phyloP scores from a whole-genome alignment of 2,113 vertebrate genomes.

The Trematocara marginatum region DNA sequence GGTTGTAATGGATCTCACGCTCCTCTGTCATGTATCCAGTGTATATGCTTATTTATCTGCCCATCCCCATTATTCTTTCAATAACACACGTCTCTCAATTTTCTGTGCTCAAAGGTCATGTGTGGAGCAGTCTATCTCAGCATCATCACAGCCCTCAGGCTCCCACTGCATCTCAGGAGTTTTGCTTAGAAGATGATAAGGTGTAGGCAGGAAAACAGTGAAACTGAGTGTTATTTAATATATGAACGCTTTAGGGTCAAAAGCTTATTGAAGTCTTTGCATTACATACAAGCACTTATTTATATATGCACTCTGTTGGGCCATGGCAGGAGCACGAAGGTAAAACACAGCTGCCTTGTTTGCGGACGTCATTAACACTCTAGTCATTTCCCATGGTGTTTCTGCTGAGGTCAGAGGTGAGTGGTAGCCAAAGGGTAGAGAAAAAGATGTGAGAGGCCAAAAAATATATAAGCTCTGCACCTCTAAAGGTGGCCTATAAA shows the following conservation, averaged over 20 bases:
- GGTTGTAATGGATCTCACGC: not conserved
- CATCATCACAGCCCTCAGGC: conserved; percentile 21
- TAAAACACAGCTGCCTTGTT: not conserved
- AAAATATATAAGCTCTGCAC: conserved; percentile 4
- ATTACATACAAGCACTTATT: not conserved
- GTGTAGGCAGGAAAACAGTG: not conserved
- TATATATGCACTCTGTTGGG: not conserved
- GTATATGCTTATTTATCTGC: not conserved
- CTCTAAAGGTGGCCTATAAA: conserved; percentile 53
- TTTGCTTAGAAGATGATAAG: not conserved
- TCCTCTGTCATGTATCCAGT: not conserved
- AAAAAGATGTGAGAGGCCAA: not conserved
- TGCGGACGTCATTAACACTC: conserved; percentile 41
- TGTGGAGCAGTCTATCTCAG: not conserved
- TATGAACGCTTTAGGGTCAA: not conserved
- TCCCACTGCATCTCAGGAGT: not conserved
- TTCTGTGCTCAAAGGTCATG: conserved; percentile 24
- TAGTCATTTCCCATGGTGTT: conserved; percentile 17
- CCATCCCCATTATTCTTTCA: conserved; percentile 11
- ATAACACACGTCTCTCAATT: not conserved
- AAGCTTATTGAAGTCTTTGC: not conserved
- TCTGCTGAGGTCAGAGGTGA: conserved; percentile 28
- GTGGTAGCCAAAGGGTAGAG: not conserved
- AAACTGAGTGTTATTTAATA: not conserved
- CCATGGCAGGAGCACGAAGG: not conserved